phyloP scores from a whole-genome alignment of 2,888 invertebrate genomes.

The Cabera pusaria region DNA sequence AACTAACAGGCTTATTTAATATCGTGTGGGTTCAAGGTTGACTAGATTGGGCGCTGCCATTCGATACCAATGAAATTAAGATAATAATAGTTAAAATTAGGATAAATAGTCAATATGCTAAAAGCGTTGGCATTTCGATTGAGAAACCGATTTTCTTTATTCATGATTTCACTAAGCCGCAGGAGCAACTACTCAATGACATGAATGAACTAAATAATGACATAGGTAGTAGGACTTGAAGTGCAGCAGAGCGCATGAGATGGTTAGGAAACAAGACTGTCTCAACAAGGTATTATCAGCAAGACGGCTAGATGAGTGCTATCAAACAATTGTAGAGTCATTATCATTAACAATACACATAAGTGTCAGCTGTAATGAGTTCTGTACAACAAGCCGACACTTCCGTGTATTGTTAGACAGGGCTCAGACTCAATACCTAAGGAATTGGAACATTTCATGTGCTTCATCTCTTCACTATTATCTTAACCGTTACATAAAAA shows the following conservation, averaged over 20 bases:
- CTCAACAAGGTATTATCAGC: slow-evolving; percentile 44
- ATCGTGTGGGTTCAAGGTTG: slow-evolving; percentile 70
- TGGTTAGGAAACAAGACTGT: slow-evolving; percentile 36
- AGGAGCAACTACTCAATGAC: not conserved
- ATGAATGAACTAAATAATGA: slow-evolving; percentile 5
- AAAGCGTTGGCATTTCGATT: slow-evolving; percentile 7
- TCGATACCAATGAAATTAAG: slow-evolving; percentile 36
- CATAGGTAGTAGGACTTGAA: slow-evolving; percentile 12
- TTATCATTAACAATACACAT: too few species aligned
- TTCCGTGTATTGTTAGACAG: slow-evolving; percentile 67
- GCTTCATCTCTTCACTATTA: too few species aligned
- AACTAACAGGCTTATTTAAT: slow-evolving; percentile 48
- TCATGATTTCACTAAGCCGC: not conserved
- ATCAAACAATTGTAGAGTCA: slow-evolving; percentile 55
- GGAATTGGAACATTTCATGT: too few species aligned
- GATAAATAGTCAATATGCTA: slow-evolving; percentile 8
- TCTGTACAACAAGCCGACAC: slow-evolving; percentile 43
- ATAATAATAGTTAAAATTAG: slow-evolving; percentile 41
- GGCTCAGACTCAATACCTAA: too few species aligned
- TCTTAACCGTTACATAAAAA: too few species aligned
- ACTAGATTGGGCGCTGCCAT: slow-evolving; percentile 49
- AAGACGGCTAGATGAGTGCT: slow-evolving; percentile 54
- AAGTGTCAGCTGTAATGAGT: too few species aligned
- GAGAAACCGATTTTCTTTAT: slow-evolving; percentile 3
- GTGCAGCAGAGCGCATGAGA: slow-evolving; percentile 28